Conservation (phyloP, 2,888 invertebrate species). For the Drosophila neonasuta region DNA sequence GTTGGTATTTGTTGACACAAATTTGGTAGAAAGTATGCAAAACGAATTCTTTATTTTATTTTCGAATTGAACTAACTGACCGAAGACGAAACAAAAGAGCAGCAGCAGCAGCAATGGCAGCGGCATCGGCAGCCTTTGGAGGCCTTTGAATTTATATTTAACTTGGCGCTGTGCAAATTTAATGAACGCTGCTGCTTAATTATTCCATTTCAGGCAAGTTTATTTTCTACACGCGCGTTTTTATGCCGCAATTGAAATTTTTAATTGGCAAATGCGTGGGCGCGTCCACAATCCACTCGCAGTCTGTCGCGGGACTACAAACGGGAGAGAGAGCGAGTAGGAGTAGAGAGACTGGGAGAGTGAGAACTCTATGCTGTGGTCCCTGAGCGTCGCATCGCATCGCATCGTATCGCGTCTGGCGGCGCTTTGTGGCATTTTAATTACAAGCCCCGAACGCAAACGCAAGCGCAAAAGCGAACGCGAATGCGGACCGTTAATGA, state of each 20-base stretch:
- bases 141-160: conserved; percentile 64
- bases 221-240: conserved; percentile 78
- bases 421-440: conserved; percentile 76
- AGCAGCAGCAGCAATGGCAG: background rate
- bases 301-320: conserved; percentile 21
- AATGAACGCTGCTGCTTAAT: conserved; percentile 71
- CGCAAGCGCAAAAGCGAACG: conserved; percentile 17
- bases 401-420: conserved; percentile 47
- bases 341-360: background rate
- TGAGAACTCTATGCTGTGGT: conserved; percentile 12
- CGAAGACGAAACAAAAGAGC: conserved; percentile 3
- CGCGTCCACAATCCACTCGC: conserved; percentile 76
- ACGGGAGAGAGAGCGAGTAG: background rate
- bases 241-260: conserved; percentile 78
- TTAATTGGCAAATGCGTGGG: conserved; percentile 78
- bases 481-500: conserved; percentile 55
- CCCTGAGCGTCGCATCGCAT: conserved; percentile 24
- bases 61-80: conserved; percentile 7
- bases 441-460: conserved; percentile 63
- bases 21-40: conserved; percentile 38
- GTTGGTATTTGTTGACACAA: conserved; percentile 47
- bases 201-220: conserved; percentile 75
- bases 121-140: background rate
- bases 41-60: conserved; percentile 7
- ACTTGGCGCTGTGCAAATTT: conserved; percentile 66